A percentile compares a stretch with the other conserved stretches of the same genome.
These are phyloP conservation scores for Phalacrocorax aristotelis DNA, from an alignment of 2,113 vertebrate species.

Conservation along the genomic window DNA sequence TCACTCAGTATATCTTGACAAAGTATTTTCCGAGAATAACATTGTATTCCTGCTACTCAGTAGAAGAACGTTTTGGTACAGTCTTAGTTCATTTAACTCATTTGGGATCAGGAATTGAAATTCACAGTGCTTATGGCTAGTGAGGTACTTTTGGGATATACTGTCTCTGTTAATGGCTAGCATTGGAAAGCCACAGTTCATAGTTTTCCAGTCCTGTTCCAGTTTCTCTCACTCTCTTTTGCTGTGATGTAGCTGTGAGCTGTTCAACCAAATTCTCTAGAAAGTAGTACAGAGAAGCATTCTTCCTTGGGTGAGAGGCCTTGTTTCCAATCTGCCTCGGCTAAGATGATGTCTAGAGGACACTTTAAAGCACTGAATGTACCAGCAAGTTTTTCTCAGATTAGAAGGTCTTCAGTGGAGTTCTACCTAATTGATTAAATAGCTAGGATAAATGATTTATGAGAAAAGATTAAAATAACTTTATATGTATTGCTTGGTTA, in stretches of 20 bases:
- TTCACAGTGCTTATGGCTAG: neutral
- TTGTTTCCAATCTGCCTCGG: neutral
- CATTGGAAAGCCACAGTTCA: neutral
- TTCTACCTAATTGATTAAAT: constrained; percentile 28
- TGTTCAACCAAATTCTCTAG: neutral
- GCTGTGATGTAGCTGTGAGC: neutral
- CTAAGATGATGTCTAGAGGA: neutral
- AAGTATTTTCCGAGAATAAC: neutral
- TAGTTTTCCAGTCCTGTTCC: neutral
- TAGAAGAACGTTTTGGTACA: neutral
- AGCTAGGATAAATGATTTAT: constrained; percentile 32
- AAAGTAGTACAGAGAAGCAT: neutral
- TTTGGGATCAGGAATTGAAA: neutral
- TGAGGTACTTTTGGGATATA: neutral
- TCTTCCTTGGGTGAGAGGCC: neutral
- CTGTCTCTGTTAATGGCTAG: neutral
- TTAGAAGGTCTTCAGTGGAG: neutral
- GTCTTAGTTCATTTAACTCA: neutral
- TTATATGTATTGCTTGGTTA: neutral
- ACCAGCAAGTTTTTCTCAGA: neutral
- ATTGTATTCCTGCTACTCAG: neutral
- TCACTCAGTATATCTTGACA: neutral
- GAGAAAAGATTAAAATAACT: constrained; percentile 48
- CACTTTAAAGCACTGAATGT: neutral
- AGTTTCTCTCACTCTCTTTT: neutral